These are phyloP conservation scores for Xenus cinereus DNA, from an alignment of 2,113 vertebrate species.

Conservation along the genomic window DNA sequence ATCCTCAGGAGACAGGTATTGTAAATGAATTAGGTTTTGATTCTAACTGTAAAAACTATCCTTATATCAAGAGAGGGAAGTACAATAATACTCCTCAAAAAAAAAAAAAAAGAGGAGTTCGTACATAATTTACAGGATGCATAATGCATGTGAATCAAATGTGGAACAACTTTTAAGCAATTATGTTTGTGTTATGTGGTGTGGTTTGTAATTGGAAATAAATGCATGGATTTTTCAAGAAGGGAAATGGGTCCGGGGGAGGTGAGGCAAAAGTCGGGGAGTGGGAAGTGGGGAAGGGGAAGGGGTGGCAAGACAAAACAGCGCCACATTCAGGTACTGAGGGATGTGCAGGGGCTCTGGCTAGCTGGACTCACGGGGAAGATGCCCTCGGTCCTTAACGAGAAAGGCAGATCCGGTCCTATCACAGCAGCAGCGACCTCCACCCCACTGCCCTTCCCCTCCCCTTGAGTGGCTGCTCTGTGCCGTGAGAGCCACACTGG, in stretches of 20 bases:
- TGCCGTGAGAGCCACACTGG: not conserved
- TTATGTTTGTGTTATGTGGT: constrained; percentile 78
- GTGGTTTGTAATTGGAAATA: constrained; percentile 77
- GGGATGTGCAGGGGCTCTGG: not conserved
- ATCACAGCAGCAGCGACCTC: accelerated
- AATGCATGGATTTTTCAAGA: constrained; percentile 68
- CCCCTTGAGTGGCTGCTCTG: not conserved
- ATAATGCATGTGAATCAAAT: constrained; percentile 76
- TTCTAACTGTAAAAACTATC: constrained; percentile 67
- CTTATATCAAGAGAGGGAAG: constrained; percentile 56
- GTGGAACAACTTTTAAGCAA: constrained; percentile 78
- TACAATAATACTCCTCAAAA: constrained; percentile 26
- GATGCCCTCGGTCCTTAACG: not conserved
- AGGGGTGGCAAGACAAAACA: not conserved
- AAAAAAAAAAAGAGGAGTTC: constrained; percentile 45
- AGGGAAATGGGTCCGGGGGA: not conserved
- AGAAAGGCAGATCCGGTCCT: not conserved
- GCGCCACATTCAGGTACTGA: not conserved
- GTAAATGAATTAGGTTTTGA: constrained; percentile 72
- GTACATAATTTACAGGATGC: constrained; percentile 75
- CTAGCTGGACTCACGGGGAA: accelerated
- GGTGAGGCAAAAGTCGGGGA: not conserved
- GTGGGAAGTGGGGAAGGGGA: not conserved
- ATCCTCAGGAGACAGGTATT: constrained; percentile 69
- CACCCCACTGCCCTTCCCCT: too few species aligned